A percentile compares a stretch with the other conserved stretches of the same genome.
phyloP scores from a whole-genome alignment of 2,888 invertebrate species.

The Ctena decussata region DNA sequence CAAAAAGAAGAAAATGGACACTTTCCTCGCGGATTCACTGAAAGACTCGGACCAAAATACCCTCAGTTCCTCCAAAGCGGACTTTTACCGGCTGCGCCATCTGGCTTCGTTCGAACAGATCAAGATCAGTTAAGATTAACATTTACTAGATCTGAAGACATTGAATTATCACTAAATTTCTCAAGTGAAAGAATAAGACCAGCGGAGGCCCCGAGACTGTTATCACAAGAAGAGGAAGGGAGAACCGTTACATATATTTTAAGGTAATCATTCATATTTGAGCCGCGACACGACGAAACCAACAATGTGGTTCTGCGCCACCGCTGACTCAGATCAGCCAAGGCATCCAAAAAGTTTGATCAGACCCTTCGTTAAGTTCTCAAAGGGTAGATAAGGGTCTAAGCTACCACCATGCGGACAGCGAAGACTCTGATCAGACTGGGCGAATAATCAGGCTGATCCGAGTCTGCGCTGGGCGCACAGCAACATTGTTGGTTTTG shows the following conservation, averaged over 20 bases:
- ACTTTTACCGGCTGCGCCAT: slow-evolving; percentile 55
- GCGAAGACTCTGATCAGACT: too few relatives aligned
- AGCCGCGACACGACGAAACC: too few relatives aligned
- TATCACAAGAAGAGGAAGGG: slow-evolving; percentile 59
- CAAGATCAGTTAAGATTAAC: slow-evolving; percentile 65
- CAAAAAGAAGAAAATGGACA: slow-evolving; percentile 66
- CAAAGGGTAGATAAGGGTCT: too few relatives aligned
- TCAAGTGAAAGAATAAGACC: slow-evolving; percentile 66
- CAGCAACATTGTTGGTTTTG: too few relatives aligned
- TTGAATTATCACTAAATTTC: slow-evolving; percentile 70
- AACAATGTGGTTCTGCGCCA: too few relatives aligned
- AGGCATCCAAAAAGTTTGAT: too few relatives aligned
- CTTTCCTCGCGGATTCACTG: slow-evolving; percentile 68
- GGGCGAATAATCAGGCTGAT: too few relatives aligned
- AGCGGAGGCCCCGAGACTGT: slow-evolving; percentile 63
- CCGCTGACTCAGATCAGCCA: too few relatives aligned
- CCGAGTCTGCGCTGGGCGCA: too few relatives aligned
- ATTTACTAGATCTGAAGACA: slow-evolving; percentile 61
- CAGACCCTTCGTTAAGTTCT: too few relatives aligned
- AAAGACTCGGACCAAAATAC: slow-evolving; percentile 63
- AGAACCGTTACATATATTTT: slow-evolving; percentile 59
- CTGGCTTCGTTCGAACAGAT: slow-evolving; percentile 66
- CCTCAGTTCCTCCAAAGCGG: slow-evolving; percentile 58
- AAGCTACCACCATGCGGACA: too few relatives aligned
- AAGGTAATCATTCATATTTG: too few relatives aligned